phyloP scores from a whole-genome alignment of 2,797 vertebrate species.

The Myoxocephalus aenaeus region DNA sequence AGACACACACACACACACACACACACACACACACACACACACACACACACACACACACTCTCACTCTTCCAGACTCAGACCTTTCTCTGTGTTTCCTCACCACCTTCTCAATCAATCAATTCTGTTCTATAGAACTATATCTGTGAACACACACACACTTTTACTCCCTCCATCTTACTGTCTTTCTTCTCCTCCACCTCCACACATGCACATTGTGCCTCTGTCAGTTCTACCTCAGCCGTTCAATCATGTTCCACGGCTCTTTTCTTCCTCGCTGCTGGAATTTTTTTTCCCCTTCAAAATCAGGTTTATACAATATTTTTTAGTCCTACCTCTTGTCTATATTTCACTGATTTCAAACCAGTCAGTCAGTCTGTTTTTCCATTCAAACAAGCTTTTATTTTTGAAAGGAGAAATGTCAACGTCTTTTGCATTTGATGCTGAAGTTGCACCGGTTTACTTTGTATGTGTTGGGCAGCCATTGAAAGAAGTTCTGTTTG shows the following conservation, averaged over 20 bases:
- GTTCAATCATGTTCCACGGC: slow-evolving; percentile 38
- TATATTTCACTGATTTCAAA: slow-evolving; percentile 23
- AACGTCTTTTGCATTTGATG: slow-evolving; percentile 35
- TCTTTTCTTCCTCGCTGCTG: slow-evolving; percentile 22
- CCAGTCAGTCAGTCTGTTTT: neutral
- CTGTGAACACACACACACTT: slow-evolving; percentile 8
- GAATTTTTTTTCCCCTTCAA: slow-evolving; percentile 12
- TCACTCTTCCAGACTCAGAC: neutral
- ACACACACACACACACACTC: neutral
- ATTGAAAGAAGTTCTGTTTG: neutral
- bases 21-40: slow-evolving; percentile 8
- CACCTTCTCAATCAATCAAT: slow-evolving; percentile 48
- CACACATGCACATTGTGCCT: slow-evolving; percentile 40
- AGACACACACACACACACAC: slow-evolving; percentile 38
- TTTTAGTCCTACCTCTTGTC: slow-evolving; percentile 31
- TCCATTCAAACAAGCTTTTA: slow-evolving; percentile 36
- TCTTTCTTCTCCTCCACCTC: slow-evolving; percentile 46
- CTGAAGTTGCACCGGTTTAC: slow-evolving; percentile 28
- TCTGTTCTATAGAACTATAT: slow-evolving; percentile 28
- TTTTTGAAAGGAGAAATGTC: slow-evolving; percentile 47
- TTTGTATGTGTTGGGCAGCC: slow-evolving; percentile 15
- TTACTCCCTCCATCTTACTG: slow-evolving; percentile 32
- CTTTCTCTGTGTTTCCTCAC: slow-evolving; percentile 35
- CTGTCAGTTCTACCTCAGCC: slow-evolving; percentile 47
- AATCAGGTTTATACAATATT: slow-evolving; percentile 2